Evolutionary conservation across 1,140 invertebrate species (phyloP), one percentile per base, ranked within the genome.

Genomic region (Stegodyphus dumicola): DNA sequence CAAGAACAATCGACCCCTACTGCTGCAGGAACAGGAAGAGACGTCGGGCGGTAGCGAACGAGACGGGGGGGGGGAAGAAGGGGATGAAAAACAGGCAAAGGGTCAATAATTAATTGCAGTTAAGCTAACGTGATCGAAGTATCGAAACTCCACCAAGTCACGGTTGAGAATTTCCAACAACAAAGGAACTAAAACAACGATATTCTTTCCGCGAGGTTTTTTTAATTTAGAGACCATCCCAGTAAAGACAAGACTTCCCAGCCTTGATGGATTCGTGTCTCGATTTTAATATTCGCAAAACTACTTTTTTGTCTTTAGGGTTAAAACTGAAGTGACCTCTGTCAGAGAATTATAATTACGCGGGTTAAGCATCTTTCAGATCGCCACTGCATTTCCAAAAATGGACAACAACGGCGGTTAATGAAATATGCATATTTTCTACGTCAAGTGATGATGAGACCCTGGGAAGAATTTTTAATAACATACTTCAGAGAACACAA

Each of bases 101-200:
- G 15, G 48, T 33, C 67, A 79, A 64, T 79, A 79, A 79, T 79
- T 79, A 79, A 79, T 79, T 66, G 77, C 15, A 33, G 33, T 33
- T 33, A 15, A 52, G 15, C 0, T 15, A n/a, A 79, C 77, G 77
- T 79, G 77, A 79, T 79, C 77, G 77, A 79, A 79, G 77, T 71
- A 79, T 79, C 51, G 77, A 66, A 53, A 67, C 77, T 78, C 66
- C 64, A 78, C 67, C 77, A 51, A 56, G 18, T 49, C 7, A 51
- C 49, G 52, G 65, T 79, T 66, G 70, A 65, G 77, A 69, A 10
- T 64, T 17, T 60, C 65, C 7, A 66, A 64, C 76, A 77, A 52
- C 69, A 49, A 56, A 17, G 52, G 33, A 70, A 79, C 77, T 48
- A 79, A 79, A 56, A 54, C 48, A 56, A 69, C 33, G 33, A 70